Base-by-base conservation (phyloP, 1,140 invertebrate species). In the Bombus breviceps region DNA sequence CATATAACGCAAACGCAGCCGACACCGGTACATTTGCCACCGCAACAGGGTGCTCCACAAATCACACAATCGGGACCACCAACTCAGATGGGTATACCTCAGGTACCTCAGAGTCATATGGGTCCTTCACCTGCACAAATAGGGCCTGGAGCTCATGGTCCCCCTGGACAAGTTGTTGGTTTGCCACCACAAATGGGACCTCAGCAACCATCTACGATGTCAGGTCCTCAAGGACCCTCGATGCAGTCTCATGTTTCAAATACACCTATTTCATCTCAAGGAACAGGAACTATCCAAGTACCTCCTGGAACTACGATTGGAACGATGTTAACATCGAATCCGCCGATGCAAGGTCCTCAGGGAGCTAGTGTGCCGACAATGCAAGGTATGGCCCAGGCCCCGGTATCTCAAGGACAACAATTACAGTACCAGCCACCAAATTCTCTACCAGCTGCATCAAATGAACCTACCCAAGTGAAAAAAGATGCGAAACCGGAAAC, bases 401-500 rank as follows among this genome's bases (percentile, higher is more conserved):
- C 90, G 3, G 76, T 85, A 57, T 72, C 90, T 25, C 85, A 83
- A 71, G 83, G 76, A 0, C 92, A 89, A n/a, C 57, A 88, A 34
- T 83, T 92, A 22, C 88, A 85, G 59, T 93, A 86, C 66, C 88
- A 83, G 68, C 83, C 84, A 15, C 41, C 47, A 53, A 71, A 75
- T 43, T 9, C 89, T 66, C 43, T 89, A 76, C 83, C 90, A 22
- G 12, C 76, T 15, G 39, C 88, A 76, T 66, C 87, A 9, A 87
- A 81, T 15, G 90, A 92, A 75, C 39, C 68, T 34, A 22, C 41
- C 32, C 85, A 88, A 59, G 43, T 88, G 37, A 90, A 88, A 39
- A 91, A 93, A 43, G 90, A 92, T 25, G 25, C 89, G 12, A 94
- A 94, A 81, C 91, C 92, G 2, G 94, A 93, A 81, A 93, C 93